These are phyloP conservation scores for Erebia epiphron DNA, from an alignment of 2,888 invertebrate species.

Conservation along the genomic window DNA sequence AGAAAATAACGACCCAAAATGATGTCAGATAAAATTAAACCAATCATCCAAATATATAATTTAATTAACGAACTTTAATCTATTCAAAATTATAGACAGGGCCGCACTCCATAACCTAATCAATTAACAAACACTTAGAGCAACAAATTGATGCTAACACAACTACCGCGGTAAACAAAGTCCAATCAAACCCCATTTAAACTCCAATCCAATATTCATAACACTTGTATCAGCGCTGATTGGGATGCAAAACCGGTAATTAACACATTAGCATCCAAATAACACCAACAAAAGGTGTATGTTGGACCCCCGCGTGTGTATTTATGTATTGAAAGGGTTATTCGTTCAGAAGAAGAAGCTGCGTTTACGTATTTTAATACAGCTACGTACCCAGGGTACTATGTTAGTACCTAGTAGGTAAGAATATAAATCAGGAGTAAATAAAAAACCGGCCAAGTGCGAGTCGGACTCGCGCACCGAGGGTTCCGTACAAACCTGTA, in stretches of 20 bases:
- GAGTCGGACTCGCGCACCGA: no score
- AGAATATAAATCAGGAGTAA: no score
- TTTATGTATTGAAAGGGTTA: constrained; percentile 27
- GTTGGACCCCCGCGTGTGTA: constrained; percentile 48
- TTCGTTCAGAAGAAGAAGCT: constrained; percentile 28
- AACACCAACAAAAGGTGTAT: constrained; percentile 72
- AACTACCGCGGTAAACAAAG: constrained; percentile 54
- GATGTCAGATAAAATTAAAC: background rate
- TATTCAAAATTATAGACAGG: constrained; percentile 5
- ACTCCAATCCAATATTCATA: constrained; percentile 75
- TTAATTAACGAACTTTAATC: background rate
- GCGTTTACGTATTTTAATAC: constrained; percentile 6
- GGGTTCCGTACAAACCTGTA: no score
- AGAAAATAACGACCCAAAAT: no score
- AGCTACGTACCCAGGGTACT: no score
- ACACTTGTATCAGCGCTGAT: constrained; percentile 56
- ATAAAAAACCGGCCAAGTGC: no score
- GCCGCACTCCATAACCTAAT: constrained; percentile 6
- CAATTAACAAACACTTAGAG: constrained; percentile 22
- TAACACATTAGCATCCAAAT: constrained; percentile 80
- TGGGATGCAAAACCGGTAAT: constrained; percentile 78
- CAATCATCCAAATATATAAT: background rate
- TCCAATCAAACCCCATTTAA: constrained; percentile 66
- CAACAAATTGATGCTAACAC: constrained; percentile 24
- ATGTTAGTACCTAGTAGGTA: no score